Evolutionary conservation across 2,113 vertebrate species (phyloP).

Genomic region (Bufo gargarizans): DNA sequence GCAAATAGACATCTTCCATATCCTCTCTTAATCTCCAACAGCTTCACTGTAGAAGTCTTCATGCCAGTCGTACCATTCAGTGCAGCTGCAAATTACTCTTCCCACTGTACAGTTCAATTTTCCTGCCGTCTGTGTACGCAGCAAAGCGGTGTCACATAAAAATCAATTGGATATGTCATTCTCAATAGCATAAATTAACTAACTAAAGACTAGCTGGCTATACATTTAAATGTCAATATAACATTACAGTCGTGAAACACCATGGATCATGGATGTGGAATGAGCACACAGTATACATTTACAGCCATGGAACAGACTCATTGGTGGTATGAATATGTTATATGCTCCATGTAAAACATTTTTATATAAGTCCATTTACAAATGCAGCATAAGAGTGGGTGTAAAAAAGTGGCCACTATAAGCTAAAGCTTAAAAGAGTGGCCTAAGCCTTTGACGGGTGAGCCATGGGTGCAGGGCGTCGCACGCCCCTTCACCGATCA

Average conservation of each 20-base stretch:
- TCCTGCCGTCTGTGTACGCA: slow-evolving; percentile 69
- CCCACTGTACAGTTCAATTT: slow-evolving; percentile 74
- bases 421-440: no score
- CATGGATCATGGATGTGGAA: no score
- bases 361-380: no score
- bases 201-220: slow-evolving; percentile 6
- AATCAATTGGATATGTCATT: slow-evolving; percentile 62
- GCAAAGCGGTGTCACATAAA: slow-evolving; percentile 69
- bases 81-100: slow-evolving; percentile 72
- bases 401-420: no score
- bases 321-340: no score
- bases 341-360: no score
- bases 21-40: slow-evolving; percentile 71
- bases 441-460: no score
- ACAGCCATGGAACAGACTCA: neutral
- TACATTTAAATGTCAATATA: slow-evolving; percentile 9
- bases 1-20: slow-evolving; percentile 71
- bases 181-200: slow-evolving; percentile 43
- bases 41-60: slow-evolving; percentile 68
- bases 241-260: neutral
- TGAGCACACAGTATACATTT: neutral
- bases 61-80: slow-evolving; percentile 67
- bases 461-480: no score
- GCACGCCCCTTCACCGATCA: no score
- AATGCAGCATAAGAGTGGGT: no score